These are phyloP conservation scores for Cephonodes hylas DNA, from an alignment of 2,888 invertebrate species.

Conservation along the genomic window DNA sequence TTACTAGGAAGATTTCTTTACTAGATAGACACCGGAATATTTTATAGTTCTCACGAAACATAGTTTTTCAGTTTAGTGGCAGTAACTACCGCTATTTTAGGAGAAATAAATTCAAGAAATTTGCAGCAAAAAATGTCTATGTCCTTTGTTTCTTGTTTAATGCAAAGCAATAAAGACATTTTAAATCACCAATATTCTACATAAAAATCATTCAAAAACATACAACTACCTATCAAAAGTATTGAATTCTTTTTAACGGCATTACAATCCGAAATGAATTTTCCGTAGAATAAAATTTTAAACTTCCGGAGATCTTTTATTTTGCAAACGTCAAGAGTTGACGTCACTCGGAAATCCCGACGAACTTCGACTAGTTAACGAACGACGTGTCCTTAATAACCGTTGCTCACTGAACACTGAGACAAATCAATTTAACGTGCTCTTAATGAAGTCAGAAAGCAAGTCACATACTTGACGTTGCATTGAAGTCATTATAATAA, in stretches of 20 bases:
- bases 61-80: too few relatives aligned
- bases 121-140: too few relatives aligned
- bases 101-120: too few relatives aligned
- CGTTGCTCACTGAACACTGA: not conserved
- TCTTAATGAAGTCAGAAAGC: not conserved
- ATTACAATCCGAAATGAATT: too few relatives aligned
- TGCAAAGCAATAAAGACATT: too few relatives aligned
- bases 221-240: too few relatives aligned
- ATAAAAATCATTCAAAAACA: too few relatives aligned
- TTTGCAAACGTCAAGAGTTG: not conserved
- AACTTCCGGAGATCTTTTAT: not conserved
- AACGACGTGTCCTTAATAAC: slow-evolving; percentile 7
- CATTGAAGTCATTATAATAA: not conserved
- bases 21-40: not conserved
- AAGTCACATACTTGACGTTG: not conserved
- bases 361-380: not conserved
- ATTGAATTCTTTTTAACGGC: too few relatives aligned
- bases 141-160: too few relatives aligned
- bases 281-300: too few relatives aligned
- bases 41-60: not conserved
- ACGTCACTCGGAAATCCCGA: not conserved
- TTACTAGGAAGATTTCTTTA: not conserved
- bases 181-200: too few relatives aligned
- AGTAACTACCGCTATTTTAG: too few relatives aligned
- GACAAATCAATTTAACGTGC: not conserved